Percentiles rank a stretch among this genome's conserved stretches.
Evolutionary conservation across 2,113 vertebrate genomes (phyloP).

Genomic region (Anoplopoma fimbria): DNA sequence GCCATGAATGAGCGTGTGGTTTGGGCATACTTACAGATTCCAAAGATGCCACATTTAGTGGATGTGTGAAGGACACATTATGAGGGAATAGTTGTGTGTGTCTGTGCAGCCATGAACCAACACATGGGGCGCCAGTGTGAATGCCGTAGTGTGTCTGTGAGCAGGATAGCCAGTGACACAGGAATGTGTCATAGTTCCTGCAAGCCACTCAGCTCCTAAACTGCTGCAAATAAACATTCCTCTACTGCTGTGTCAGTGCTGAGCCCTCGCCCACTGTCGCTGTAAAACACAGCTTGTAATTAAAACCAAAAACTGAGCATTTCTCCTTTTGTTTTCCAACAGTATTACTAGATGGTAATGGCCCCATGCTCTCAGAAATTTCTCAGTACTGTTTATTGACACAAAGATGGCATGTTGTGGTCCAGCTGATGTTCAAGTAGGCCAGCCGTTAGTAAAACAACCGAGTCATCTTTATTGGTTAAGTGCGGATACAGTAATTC

Average conservation of each 20-base stretch:
- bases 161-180: slow-evolving; percentile 75
- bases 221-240: slow-evolving; percentile 88
- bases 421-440: slow-evolving; percentile 23
- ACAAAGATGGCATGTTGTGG: slow-evolving; percentile 12
- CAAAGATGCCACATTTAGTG: slow-evolving; percentile 46
- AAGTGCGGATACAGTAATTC: slow-evolving; percentile 10
- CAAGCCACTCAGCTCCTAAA: slow-evolving; percentile 81
- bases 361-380: slow-evolving; percentile 36
- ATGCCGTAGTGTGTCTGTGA: slow-evolving; percentile 50
- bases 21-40: slow-evolving; percentile 29
- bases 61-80: slow-evolving; percentile 2
- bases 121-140: slow-evolving; percentile 41
- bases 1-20: slow-evolving; percentile 37
- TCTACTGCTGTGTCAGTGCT: slow-evolving; percentile 83
- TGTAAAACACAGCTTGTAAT: slow-evolving; percentile 84
- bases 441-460: slow-evolving; percentile 6
- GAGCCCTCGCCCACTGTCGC: slow-evolving; percentile 78
- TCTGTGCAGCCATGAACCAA: slow-evolving; percentile 44
- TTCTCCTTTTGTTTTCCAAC: slow-evolving; percentile 64
- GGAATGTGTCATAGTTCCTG: slow-evolving; percentile 85
- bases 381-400: slow-evolving; percentile 27
- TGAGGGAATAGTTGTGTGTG: slow-evolving; percentile 1
- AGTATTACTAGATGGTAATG: slow-evolving; percentile 60
- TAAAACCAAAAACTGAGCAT: slow-evolving; percentile 81
- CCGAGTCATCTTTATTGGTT: slow-evolving; percentile 8